Conservation (phyloP, 2,113 vertebrate genomes). For the Ranitomeya imitator region DNA sequence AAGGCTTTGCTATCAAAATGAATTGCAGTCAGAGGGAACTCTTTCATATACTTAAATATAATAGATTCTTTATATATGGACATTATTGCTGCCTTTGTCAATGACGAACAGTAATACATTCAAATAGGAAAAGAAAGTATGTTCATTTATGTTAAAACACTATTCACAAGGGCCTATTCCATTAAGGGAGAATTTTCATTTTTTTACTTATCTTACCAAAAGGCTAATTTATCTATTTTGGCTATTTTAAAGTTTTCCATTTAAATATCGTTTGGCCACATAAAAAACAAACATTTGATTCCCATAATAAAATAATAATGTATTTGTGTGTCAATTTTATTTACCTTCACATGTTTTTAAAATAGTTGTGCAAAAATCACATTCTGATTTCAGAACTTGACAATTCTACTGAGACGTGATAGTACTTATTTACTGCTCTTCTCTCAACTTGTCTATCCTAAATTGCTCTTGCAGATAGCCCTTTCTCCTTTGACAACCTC, state of each 20-base stretch:
- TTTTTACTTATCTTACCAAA: neutral
- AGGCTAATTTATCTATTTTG: neutral
- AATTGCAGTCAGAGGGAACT: neutral
- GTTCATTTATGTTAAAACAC: neutral
- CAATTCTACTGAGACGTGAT: too few species aligned
- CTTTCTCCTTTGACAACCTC: too few species aligned
- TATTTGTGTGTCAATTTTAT: too few species aligned
- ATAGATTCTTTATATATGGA: neutral
- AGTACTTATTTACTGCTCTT: too few species aligned
- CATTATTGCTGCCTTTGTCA: neutral
- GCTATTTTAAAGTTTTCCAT: neutral
- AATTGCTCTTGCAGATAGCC: too few species aligned
- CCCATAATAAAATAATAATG: neutral
- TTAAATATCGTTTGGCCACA: too few species aligned
- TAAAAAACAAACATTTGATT: neutral
- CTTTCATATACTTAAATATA: neutral
- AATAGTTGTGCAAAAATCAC: too few species aligned
- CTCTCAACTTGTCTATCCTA: too few species aligned
- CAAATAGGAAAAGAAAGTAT: neutral
- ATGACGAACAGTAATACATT: neutral
- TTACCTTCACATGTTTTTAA: too few species aligned
- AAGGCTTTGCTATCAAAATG: neutral
- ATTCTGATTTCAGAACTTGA: neutral
- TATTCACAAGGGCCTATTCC: neutral
- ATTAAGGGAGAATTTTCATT: too few species aligned